A percentile compares a stretch with the other conserved stretches of the same genome.
Conservation (phyloP, 1,140 invertebrate genomes). For the Thaumetopoea pityocampa region DNA sequence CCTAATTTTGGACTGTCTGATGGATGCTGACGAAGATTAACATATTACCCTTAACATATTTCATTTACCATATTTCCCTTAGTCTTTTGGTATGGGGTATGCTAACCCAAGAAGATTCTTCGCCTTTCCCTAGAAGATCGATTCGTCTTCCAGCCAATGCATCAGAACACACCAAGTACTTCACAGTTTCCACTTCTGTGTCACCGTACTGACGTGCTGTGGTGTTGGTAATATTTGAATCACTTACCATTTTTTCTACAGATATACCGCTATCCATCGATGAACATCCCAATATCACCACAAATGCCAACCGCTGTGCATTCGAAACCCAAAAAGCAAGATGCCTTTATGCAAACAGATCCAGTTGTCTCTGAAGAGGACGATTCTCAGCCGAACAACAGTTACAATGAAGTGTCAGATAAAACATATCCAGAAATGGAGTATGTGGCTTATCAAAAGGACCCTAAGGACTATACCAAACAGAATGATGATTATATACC, state of each 20-base stretch:
- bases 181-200: no score
- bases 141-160: no score
- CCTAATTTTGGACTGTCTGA: no score
- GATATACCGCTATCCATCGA: constrained; percentile 45
- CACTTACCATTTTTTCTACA: constrained; percentile 22
- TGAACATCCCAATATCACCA: constrained; percentile 35
- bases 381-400: constrained; percentile 37
- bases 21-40: no score
- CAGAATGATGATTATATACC: constrained; percentile 50
- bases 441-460: constrained; percentile 11
- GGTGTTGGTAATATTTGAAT: background rate
- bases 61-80: no score
- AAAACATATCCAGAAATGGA: constrained; percentile 26
- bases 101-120: no score
- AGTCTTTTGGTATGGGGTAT: no score
- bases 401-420: constrained; percentile 39
- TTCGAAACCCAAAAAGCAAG: constrained; percentile 52
- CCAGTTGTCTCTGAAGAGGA: constrained; percentile 53
- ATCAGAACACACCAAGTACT: no score
- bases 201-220: background rate
- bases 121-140: no score
- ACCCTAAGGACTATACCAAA: constrained; percentile 50
- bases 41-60: no score
- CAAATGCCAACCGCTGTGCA: constrained; percentile 7
- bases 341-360: constrained; percentile 66